Evolutionary conservation across 2,797 vertebrate species (phyloP), one percentile per base, ranked within the genome.

Genomic region (Discoglossus pictus): DNA sequence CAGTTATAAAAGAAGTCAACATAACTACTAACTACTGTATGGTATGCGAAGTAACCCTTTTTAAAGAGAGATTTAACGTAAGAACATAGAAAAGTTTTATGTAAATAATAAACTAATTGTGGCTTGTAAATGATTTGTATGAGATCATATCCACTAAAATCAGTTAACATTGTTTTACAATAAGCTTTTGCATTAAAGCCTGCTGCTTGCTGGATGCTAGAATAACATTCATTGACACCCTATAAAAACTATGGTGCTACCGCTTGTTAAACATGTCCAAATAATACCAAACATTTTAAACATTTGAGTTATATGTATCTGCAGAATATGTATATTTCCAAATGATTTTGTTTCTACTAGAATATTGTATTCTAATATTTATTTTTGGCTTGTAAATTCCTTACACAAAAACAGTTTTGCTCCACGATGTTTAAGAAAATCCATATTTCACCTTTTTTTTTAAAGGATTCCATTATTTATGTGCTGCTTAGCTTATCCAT

Each of bases 41-140:
- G 72, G 68, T 71, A 50, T 55, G 72, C 68, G 88, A 92, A 82
- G 82, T 85, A 77, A 87, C 82, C 86, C 84, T 80, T 35, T 81
- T 80, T 83, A 72, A 77, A 83, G 82, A 82, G 74, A 80, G 78
- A 79, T 82, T 90, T 92, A 92, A 90, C 89, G 85, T 85, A 82
- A 77, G 87, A 79, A 82, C 83, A 83, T 73, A 82, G 64, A 88
- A 81, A 81, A 85, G 73, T 87, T 80, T 79, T 83, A 62, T 98
- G 95, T 98, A 98, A 93, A 96, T 97, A 94, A 95, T 97, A 91
- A 92, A 94, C 92, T 93, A 94, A 94, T 91, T 84, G 79, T 91
- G 90, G 91, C 88, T 93, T 97, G 94, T 96, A 97, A 93, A 95
- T 94, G 87, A 92, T 92, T 82, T 82, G 80, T 85, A 91, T 87